Conservation (phyloP, 2,113 vertebrate genomes). For the Tachysurus vachellii region DNA sequence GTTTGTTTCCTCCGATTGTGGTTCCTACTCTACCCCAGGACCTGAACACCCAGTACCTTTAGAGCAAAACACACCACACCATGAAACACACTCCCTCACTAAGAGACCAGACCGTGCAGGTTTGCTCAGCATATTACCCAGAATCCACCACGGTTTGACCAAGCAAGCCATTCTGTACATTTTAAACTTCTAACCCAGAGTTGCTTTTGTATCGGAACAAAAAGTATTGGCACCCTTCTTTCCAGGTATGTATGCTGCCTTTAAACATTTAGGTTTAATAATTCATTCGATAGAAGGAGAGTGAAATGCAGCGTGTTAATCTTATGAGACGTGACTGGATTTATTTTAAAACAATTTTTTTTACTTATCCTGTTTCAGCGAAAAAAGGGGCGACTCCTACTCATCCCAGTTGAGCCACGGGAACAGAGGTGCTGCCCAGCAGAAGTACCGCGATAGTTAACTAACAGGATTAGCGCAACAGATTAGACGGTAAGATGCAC, state of each 20-base stretch:
- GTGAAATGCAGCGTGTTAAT: not conserved
- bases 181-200: not conserved
- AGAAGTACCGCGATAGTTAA: not conserved
- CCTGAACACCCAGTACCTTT: conserved; percentile 99
- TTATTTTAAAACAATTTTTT: no score
- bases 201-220: not conserved
- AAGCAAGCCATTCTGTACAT: not conserved
- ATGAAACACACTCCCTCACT: not conserved
- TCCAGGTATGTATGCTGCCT: not conserved
- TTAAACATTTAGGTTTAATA: not conserved
- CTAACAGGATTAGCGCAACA: not conserved
- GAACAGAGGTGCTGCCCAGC: not conserved
- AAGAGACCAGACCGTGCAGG: not conserved
- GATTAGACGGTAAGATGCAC: not conserved
- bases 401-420: not conserved
- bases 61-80: not conserved
- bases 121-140: not conserved
- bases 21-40: conserved; percentile 98
- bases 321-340: not conserved
- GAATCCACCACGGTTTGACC: not conserved
- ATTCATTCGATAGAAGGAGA: not conserved
- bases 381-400: not conserved
- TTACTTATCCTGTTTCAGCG: no score
- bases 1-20: conserved; percentile 92
- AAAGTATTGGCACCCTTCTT: not conserved